These are phyloP conservation scores for Amphimallon solstitiale DNA, from an alignment of 2,888 invertebrate species.

Conservation along the genomic window DNA sequence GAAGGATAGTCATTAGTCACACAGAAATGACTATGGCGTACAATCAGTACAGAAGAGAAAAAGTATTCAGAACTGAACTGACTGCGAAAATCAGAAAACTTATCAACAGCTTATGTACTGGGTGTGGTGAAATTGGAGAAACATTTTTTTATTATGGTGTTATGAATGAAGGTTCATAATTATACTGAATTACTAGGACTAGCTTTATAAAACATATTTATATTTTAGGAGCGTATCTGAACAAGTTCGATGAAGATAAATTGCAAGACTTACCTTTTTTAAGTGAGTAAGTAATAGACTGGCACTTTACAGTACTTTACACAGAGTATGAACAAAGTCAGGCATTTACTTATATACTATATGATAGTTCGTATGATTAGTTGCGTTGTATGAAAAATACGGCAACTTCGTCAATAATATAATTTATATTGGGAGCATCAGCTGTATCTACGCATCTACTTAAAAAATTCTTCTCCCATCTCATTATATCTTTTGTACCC, in stretches of 20 bases:
- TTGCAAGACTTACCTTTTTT: conserved; percentile 40
- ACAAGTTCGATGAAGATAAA: conserved; percentile 53
- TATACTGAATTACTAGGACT: no score
- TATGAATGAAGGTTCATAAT: conserved; percentile 59
- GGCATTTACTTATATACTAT: no score
- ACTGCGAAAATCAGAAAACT: conserved; percentile 49
- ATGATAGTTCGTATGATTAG: no score
- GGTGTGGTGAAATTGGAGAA: conserved; percentile 56
- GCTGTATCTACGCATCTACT: no score
- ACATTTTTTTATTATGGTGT: conserved; percentile 58
- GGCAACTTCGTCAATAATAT: no score
- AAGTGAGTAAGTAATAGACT: conserved; percentile 3
- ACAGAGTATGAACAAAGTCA: no score
- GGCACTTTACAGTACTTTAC: no score
- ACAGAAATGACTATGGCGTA: conserved; percentile 58
- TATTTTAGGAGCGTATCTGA: conserved; percentile 52
- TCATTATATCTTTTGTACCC: no score
- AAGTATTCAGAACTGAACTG: conserved; percentile 46
- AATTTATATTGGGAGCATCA: no score
- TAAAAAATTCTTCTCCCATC: no score
- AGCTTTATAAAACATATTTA: no score
- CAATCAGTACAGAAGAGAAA: conserved; percentile 55
- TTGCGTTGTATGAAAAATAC: no score
- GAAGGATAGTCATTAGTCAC: conserved; percentile 56
- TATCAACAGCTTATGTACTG: conserved; percentile 56